Evolutionary conservation across 1,140 invertebrate genomes (phyloP).

Genomic region (Papilio polyxenes): DNA sequence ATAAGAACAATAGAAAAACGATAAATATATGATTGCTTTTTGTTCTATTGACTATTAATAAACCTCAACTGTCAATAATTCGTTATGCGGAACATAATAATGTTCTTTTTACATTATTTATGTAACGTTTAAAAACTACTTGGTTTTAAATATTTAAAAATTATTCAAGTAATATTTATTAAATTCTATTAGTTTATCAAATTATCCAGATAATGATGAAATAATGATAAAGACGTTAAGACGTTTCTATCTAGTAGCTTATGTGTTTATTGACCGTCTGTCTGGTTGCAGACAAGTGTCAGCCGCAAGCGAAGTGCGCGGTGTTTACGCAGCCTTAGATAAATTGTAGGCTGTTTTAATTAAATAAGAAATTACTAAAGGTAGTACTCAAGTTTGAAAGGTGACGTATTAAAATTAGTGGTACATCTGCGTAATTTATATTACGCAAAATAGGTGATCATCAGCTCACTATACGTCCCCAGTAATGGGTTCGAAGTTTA

Average conservation of each 20-base stretch:
- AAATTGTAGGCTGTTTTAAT: background rate
- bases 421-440: too few relatives aligned
- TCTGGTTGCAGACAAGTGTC: background rate
- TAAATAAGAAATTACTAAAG: background rate
- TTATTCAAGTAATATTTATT: background rate
- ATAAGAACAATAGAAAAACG: background rate
- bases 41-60: background rate
- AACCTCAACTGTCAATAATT: slow-evolving; percentile 1
- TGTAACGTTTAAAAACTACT: too few relatives aligned
- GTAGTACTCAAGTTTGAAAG: too few relatives aligned
- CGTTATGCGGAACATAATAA: background rate
- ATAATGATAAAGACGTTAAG: too few relatives aligned
- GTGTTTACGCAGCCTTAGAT: background rate
- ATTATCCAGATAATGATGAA: too few relatives aligned
- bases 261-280: too few relatives aligned
- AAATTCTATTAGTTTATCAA: too few relatives aligned
- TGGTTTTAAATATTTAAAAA: background rate
- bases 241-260: too few relatives aligned
- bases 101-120: background rate
- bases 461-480: too few relatives aligned
- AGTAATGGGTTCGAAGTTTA: too few relatives aligned
- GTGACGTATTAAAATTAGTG: too few relatives aligned
- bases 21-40: slow-evolving; percentile 2
- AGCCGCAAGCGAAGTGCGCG: background rate
- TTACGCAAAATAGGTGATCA: too few relatives aligned